These are phyloP conservation scores for Mythimna pallens DNA, from an alignment of 2,888 invertebrate species.

Conservation along the genomic window DNA sequence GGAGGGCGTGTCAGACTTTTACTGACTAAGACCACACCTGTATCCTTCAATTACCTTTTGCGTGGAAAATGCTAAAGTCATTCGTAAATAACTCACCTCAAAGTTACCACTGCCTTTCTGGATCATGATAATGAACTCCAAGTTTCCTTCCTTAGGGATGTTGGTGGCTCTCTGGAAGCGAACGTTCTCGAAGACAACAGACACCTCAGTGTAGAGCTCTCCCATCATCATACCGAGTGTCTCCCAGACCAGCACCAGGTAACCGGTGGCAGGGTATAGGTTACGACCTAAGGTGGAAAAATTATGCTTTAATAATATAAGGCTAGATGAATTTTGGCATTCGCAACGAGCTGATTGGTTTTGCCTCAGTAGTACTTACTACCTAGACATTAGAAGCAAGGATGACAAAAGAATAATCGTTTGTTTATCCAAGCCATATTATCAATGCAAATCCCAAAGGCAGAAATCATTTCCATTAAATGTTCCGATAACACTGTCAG, in stretches of 20 bases:
- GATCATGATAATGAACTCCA: conserved; percentile 92
- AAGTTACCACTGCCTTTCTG: conserved; percentile 93
- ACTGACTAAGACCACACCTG: no score
- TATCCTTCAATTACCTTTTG: no score
- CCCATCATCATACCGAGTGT: conserved; percentile 94
- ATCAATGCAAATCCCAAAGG: no score
- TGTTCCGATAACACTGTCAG: no score
- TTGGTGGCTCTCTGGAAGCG: conserved; percentile 96
- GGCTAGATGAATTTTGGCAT: background rate
- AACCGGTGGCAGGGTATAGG: conserved; percentile 96
- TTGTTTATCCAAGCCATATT: no score
- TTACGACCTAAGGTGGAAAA: conserved; percentile 90
- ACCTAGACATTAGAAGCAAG: no score
- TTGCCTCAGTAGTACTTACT: no score
- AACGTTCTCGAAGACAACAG: conserved; percentile 96
- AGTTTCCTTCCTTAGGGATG: conserved; percentile 92
- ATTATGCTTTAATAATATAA: background rate
- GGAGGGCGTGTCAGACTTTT: no score
- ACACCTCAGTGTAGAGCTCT: conserved; percentile 92
- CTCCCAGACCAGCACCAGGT: conserved; percentile 94
- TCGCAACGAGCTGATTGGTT: no score
- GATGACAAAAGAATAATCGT: no score
- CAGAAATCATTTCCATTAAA: no score
- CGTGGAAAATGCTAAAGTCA: no score
- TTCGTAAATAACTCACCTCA: conserved; percentile 84